Base-by-base conservation (phyloP, 2,797 vertebrate species). In the Phrynocephalus forsythii region DNA sequence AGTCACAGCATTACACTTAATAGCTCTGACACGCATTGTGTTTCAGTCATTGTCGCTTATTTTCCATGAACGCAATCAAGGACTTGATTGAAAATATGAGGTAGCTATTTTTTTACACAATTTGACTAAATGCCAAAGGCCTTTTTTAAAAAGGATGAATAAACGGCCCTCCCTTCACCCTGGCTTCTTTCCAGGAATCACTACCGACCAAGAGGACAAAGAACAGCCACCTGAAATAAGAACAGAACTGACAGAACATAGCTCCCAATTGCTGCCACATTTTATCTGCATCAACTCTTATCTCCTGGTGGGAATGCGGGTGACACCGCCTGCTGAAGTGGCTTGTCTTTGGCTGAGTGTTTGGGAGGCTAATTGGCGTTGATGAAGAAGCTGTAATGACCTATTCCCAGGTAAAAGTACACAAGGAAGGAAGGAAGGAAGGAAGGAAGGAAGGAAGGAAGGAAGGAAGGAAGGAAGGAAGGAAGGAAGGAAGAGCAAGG, bases 1-100 rank as follows among this genome's bases (percentile, higher is more conserved):
- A 0, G 82, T 28, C 30, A 78, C 22, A 87, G 44, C 77, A 85
- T 30, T 83, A 18, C 71, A 11, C 52, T 85, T 89, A 69, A 66
- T n/a, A 76, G 77, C 13, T 84, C 76, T 89, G 56, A n/a, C 26
- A 84, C 75, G 76, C 68, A 26, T 44, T 84, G 73, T 5, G 15
- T 89, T 87, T 87, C 50, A 78, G 50, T 78, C 24, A 8, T 69
- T 83, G 18, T 63, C 11, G 67, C 28, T 84, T 79, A 76, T 83
- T 87, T 87, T 68, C 81, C 30, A 83, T 60, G 50, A 77, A 83
- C 60, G 67, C 63, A 13, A 13, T 83, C 67, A 69, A 68, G 68
- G 75, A 30, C 44, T 85, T 85, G 30, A 30, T 28, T 33, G 38
- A 85, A 78, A 78, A 85, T 50, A 68, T 44, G 75, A 78, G 63